A percentile compares a stretch with the other conserved stretches of the same genome.
Conservation (phyloP, 2,888 invertebrate species). For the Drosophila merina region DNA sequence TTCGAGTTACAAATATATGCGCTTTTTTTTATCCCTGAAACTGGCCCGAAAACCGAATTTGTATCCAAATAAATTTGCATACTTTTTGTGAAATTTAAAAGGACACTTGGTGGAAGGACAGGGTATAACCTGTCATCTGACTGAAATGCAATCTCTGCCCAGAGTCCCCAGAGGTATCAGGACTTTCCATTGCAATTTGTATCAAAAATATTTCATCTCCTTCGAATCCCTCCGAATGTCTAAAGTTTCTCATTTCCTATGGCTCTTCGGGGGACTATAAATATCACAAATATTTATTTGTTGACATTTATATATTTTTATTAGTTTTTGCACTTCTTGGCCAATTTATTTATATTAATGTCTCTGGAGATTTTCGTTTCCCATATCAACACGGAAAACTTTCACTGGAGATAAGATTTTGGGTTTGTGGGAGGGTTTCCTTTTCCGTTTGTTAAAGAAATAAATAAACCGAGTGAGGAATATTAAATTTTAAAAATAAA, state of each 20-base stretch:
- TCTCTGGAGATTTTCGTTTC: constrained; percentile 44
- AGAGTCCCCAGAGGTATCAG: constrained; percentile 15
- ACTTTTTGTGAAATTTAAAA: constrained; percentile 28
- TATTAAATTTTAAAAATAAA: too few species aligned
- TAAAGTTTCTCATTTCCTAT: constrained; percentile 15
- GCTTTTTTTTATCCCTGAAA: not conserved
- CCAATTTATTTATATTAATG: constrained; percentile 51
- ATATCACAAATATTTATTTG: constrained; percentile 34
- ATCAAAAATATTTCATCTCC: constrained; percentile 17
- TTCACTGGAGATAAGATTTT: constrained; percentile 8
- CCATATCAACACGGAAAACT: constrained; percentile 44
- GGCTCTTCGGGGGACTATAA: constrained; percentile 22
- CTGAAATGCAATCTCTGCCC: constrained; percentile 41
- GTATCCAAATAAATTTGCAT: constrained; percentile 16
- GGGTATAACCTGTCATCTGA: constrained; percentile 18
- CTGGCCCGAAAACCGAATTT: constrained; percentile 3
- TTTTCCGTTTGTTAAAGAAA: constrained; percentile 14
- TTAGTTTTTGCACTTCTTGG: constrained; percentile 28
- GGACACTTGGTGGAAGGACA: constrained; percentile 1
- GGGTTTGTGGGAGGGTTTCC: constrained; percentile 10
- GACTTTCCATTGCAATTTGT: constrained; percentile 14
- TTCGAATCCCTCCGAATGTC: not conserved
- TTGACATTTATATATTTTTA: constrained; percentile 31
- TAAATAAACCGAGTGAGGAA: not conserved
- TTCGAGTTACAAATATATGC: constrained; percentile 11